phyloP scores from a whole-genome alignment of 2,113 vertebrate genomes.

The Gasterosteus nipponicus region DNA sequence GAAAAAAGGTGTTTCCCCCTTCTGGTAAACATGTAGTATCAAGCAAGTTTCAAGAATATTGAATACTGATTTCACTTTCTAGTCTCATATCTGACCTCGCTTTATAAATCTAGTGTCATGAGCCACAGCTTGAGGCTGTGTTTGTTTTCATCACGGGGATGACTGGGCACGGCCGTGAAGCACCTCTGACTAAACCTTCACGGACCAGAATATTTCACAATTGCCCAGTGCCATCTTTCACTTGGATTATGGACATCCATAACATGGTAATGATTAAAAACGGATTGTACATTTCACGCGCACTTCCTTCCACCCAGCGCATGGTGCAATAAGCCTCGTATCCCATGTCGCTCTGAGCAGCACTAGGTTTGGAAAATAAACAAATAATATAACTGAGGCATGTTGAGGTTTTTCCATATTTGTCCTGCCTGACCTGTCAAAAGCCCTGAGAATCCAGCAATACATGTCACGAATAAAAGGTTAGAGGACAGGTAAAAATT shows the following conservation, averaged over 20 bases:
- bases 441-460: slow-evolving; percentile 35
- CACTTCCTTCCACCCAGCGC: slow-evolving; percentile 15
- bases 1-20: slow-evolving; percentile 9
- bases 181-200: slow-evolving; percentile 42
- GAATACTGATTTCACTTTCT: slow-evolving; percentile 48
- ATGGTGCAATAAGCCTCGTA: slow-evolving; percentile 29
- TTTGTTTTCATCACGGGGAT: slow-evolving; percentile 66
- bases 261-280: slow-evolving; percentile 3
- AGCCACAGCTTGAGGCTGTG: slow-evolving; percentile 49
- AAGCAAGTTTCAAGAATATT: slow-evolving; percentile 33
- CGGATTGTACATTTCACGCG: not conserved
- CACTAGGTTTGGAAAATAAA: slow-evolving; percentile 37
- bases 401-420: slow-evolving; percentile 36
- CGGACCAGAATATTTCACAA: slow-evolving; percentile 21
- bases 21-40: slow-evolving; percentile 24
- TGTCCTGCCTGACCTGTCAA: slow-evolving; percentile 50
- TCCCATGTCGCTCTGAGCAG: slow-evolving; percentile 20
- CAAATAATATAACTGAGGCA: slow-evolving; percentile 45
- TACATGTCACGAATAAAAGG: slow-evolving; percentile 57
- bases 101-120: slow-evolving; percentile 44
- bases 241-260: slow-evolving; percentile 25
- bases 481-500: slow-evolving; percentile 30
- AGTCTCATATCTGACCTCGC: slow-evolving; percentile 42
- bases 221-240: not conserved
- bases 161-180: slow-evolving; percentile 36